These are phyloP conservation scores for Colletes latitarsis DNA, from an alignment of 1,140 invertebrate species.

Conservation along the genomic window DNA sequence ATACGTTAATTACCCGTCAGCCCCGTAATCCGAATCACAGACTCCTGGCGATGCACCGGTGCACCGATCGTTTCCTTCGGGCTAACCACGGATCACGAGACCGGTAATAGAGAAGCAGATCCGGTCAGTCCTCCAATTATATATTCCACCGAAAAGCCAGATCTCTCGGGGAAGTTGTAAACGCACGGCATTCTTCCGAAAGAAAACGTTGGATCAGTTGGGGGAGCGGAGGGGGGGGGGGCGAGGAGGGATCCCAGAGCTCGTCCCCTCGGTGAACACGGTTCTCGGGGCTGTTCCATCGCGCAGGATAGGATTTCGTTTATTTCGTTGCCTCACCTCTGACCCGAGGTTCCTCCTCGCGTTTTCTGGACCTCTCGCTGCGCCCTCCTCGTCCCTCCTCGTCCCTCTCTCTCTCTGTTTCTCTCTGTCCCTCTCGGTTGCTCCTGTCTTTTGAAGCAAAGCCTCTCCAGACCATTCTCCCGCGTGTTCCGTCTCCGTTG, in stretches of 20 bases:
- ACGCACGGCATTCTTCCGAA: neutral
- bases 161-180: neutral
- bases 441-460: conserved; percentile 25
- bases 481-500: conserved; percentile 43
- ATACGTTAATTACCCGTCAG: conserved; percentile 31
- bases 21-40: conserved; percentile 16
- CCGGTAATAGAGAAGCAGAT: neutral
- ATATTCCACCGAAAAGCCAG: too few species aligned
- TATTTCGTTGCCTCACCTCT: conserved; percentile 64
- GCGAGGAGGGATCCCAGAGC: neutral
- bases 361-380: conserved; percentile 50
- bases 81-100: neutral
- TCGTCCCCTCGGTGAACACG: neutral
- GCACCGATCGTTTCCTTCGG: neutral
- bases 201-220: neutral
- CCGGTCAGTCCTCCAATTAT: neutral
- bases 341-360: conserved; percentile 53
- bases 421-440: conserved; percentile 41
- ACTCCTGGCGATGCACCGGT: neutral
- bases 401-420: neutral
- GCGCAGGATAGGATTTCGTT: conserved; percentile 52
- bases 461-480: conserved; percentile 28
- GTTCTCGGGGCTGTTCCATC: conserved; percentile 8
- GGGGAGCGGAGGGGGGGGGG: neutral
- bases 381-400: neutral